Evolutionary conservation across 2,888 invertebrate genomes (phyloP).

Genomic region (Heteropelma amictum): DNA sequence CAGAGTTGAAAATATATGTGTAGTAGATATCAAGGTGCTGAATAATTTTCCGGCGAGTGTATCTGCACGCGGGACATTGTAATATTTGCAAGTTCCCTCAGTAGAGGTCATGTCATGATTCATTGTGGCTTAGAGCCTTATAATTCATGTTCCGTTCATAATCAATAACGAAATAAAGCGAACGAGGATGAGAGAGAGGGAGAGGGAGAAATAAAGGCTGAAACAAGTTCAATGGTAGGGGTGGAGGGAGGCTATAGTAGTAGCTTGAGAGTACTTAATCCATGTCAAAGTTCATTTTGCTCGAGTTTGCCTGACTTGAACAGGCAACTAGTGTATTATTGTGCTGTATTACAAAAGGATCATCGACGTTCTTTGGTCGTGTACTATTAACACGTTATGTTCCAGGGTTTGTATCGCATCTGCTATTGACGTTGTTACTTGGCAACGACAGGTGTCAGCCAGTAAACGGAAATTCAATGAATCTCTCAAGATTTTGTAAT

Average conservation of each 20-base stretch:
- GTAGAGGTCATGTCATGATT: constrained; percentile 25
- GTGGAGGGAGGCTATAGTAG: background rate
- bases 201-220: background rate
- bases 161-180: constrained; percentile 38
- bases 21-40: too few relatives aligned
- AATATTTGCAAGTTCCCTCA: too few relatives aligned
- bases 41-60: too few relatives aligned
- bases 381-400: constrained; percentile 15
- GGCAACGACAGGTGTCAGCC: too few relatives aligned
- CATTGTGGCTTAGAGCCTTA: constrained; percentile 24
- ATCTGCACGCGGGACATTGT: background rate
- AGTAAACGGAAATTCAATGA: too few relatives aligned
- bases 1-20: too few relatives aligned
- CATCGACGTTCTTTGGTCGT: constrained; percentile 30
- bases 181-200: background rate
- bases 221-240: background rate
- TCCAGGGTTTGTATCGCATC: background rate
- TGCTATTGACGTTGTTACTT: background rate
- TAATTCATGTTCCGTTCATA: constrained; percentile 39
- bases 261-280: constrained; percentile 42
- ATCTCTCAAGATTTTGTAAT: too few relatives aligned
- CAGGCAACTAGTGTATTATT: constrained; percentile 19
- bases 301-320: constrained; percentile 38
- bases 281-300: constrained; percentile 44
- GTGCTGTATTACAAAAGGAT: constrained; percentile 3